Base-by-base conservation (phyloP, 2,113 vertebrate genomes). In the Bubo blakistoni region DNA sequence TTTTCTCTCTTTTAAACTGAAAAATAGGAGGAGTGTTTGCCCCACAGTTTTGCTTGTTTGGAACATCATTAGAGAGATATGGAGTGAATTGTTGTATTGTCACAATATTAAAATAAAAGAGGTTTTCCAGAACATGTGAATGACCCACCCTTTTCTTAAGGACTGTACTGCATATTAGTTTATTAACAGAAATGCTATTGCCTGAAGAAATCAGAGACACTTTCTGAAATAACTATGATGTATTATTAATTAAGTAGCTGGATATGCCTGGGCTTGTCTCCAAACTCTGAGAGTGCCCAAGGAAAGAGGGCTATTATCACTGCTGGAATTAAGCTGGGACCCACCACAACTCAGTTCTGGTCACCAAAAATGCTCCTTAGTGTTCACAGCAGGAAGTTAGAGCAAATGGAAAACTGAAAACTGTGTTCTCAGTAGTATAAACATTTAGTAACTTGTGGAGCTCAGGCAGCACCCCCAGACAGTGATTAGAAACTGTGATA, bases 191-290 rank as follows among this genome's bases (percentile, higher is more conserved):
- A 94, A 76, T 55, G 30, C 14, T 85, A 9, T 62, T 0, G 38
- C 80, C 70, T 94, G 46, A 92, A 96, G 92, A 94, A 84, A 91
- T 81, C 44, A 36, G 66, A 86, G 77, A 44, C 4, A 5, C 92
- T 95, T 95, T 93, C 81, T 88, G 93, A 90, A 96, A 55, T 87
- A 95, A 87, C 61, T 93, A 25, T 95, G 69, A 77, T 88, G 36
- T 82, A 90, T 94, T 95, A 92, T 90, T 94, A 84, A 96, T 93
- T 81, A 92, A 87, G 80, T 81, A 81, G 22, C 47, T 82, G 61
- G 26, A 49, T 89, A 55, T 92, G 65, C 25, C 70, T 70, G 46
- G 62, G 51, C 86, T 94, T 89, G 20, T 74, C 62, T 96, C 78
- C 83, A 92, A 65, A 90, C 40, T 82, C 51, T 42, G 8, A 86